Conservation (phyloP, 2,113 vertebrate genomes). For the Butastur rufipennis region DNA sequence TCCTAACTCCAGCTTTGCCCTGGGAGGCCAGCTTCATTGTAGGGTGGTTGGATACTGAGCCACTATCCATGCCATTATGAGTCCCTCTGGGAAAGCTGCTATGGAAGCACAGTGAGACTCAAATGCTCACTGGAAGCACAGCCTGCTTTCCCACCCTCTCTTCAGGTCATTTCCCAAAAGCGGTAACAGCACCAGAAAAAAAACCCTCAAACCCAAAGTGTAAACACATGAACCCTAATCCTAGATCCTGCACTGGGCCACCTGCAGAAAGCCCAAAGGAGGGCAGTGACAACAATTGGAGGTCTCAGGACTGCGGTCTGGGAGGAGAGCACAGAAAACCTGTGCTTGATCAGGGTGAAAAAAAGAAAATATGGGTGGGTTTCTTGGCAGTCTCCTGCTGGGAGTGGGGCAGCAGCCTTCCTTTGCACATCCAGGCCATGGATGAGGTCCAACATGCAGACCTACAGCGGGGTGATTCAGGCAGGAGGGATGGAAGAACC, state of each 20-base stretch:
- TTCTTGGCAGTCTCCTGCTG: background rate
- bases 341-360: accelerated
- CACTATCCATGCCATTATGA: accelerated
- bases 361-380: background rate
- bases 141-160: background rate
- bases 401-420: background rate
- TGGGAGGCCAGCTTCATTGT: background rate
- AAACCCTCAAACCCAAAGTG: too few relatives aligned
- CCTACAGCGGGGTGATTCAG: background rate
- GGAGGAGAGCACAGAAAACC: background rate
- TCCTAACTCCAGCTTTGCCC: background rate
- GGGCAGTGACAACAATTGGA: background rate
- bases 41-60: background rate
- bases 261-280: background rate
- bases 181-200: background rate
- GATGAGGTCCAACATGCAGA: background rate
- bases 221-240: background rate
- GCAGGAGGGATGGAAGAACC: background rate
- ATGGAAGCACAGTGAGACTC: background rate
- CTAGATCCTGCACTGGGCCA: background rate
- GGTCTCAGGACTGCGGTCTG: accelerated
- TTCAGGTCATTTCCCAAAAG: background rate
- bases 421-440: accelerated
- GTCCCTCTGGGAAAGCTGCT: background rate
- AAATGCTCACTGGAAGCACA: background rate